Evolutionary conservation across 2,888 invertebrate genomes (phyloP), one percentile per base, ranked within the genome.

Genomic region (Syrphus vitripennis): DNA sequence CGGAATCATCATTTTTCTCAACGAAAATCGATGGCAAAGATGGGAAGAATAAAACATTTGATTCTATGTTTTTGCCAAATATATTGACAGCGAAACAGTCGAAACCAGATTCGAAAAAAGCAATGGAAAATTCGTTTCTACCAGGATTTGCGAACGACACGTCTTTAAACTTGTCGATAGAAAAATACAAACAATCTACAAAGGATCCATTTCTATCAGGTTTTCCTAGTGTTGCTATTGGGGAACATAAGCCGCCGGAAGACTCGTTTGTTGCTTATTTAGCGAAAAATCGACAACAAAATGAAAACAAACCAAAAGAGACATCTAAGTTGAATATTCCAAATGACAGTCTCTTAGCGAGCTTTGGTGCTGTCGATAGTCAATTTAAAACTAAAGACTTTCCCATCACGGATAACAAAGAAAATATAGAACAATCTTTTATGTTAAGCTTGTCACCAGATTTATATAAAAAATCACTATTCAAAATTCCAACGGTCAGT

Each of bases 251-350:
- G 67, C 78, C 21, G 70, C 37, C 84, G 9, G 67, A 83, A 0
- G 88, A 90, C 2, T 90, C 90, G 0, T 88, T 67, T 67, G 29
- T 67, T 21, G 26, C 45, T 1, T 65, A 65, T 29, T 45, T 65
- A 16, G 7, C 45, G 4, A 65, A 65, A 21, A 45, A 29, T 19
- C 29, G 19, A 7, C 45, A 42, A 29, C 16, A 19, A 26, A 42
- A 16, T 14, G 65, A 65, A 26, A 24, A 7, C 4, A 40, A n/a
- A 7, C 2, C 3, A 67, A 67, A 61, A 14, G 59, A 34, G 0
- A 16, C 4, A 3, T 0, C 61, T 2, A n/a, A 5, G n/a, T 3
- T 5, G n/a, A 42, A 26, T 10, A 6, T 24, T 3, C 9, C n/a
- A 6, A 29, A 1, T 16, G 16, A 42, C 4, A 63, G 26, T 63